Evolutionary conservation across 92 coral and sea anemone species (phyloP).

Genomic region (Umimayanthus kanabou): DNA sequence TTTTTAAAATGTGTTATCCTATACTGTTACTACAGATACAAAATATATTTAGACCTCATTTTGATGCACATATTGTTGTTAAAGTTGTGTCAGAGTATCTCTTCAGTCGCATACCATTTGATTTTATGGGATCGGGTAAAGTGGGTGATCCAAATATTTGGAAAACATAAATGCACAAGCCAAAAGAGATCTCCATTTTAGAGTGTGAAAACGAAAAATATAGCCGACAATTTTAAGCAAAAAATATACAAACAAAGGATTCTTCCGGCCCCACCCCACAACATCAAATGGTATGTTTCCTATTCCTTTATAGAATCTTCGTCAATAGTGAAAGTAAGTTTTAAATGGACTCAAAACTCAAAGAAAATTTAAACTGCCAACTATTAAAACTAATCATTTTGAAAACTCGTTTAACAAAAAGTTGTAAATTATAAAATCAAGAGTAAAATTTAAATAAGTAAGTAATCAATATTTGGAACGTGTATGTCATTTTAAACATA

Average conservation of each 20-base stretch:
- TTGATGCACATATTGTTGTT: not conserved
- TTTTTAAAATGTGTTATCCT: not conserved
- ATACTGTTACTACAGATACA: not conserved
- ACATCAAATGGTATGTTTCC: not conserved
- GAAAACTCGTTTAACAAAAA: too few relatives aligned
- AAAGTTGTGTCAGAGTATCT: not conserved
- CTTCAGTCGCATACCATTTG: not conserved
- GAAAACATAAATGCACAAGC: not conserved
- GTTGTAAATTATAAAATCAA: too few relatives aligned
- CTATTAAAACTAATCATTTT: too few relatives aligned
- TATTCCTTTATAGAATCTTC: too few relatives aligned
- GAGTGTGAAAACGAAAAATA: not conserved
- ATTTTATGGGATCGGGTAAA: not conserved
- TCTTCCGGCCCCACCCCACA: not conserved
- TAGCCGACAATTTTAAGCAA: not conserved
- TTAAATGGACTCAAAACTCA: too few relatives aligned
- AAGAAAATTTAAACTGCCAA: too few relatives aligned
- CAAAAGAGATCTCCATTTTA: not conserved
- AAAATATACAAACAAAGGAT: not conserved
- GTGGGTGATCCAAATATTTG: not conserved
- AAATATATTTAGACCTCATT: not conserved
- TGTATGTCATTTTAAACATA: too few relatives aligned
- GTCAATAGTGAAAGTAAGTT: too few relatives aligned
- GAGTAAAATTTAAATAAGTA: too few relatives aligned
- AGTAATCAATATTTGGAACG: too few relatives aligned